Conservation (phyloP, 2,888 invertebrate species). For the Eupithecia exiguata region DNA sequence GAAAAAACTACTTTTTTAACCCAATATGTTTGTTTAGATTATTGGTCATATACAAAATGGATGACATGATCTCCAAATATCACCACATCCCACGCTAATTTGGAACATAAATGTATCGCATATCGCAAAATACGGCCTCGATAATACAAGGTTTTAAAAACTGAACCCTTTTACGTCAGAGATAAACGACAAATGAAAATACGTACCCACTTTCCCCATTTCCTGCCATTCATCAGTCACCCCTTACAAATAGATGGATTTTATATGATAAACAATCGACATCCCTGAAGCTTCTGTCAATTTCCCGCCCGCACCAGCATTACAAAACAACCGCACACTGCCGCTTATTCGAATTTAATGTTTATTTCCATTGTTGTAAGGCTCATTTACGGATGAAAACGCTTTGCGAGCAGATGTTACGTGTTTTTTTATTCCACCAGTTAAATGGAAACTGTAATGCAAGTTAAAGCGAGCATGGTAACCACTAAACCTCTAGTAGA, state of each 20-base stretch:
- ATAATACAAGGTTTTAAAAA: background rate
- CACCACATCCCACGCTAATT: background rate
- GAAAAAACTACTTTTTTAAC: background rate
- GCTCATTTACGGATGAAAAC: slow-evolving; percentile 35
- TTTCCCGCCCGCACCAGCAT: slow-evolving; percentile 44
- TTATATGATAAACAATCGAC: slow-evolving; percentile 64
- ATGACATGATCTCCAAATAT: background rate
- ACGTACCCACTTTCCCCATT: slow-evolving; percentile 30
- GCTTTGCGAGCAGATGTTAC: slow-evolving; percentile 33
- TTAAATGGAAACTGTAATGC: slow-evolving; percentile 44
- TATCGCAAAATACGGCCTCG: background rate
- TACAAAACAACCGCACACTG: slow-evolving; percentile 32
- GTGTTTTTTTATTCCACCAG: slow-evolving; percentile 34
- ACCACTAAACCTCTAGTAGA: slow-evolving; percentile 39
- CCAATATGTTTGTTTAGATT: background rate
- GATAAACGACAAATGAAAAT: slow-evolving; percentile 23
- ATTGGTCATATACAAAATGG: background rate
- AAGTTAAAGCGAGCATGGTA: slow-evolving; percentile 45
- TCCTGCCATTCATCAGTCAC: slow-evolving; percentile 54
- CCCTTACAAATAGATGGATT: slow-evolving; percentile 63
- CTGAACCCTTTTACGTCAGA: slow-evolving; percentile 1
- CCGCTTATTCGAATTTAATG: slow-evolving; percentile 34
- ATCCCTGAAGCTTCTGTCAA: slow-evolving; percentile 43
- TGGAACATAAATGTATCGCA: background rate
- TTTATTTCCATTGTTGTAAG: slow-evolving; percentile 37